A percentile compares a stretch with the other conserved stretches of the same genome.
Conservation (phyloP, 2,888 invertebrate species). For the Cistogaster globosa region DNA sequence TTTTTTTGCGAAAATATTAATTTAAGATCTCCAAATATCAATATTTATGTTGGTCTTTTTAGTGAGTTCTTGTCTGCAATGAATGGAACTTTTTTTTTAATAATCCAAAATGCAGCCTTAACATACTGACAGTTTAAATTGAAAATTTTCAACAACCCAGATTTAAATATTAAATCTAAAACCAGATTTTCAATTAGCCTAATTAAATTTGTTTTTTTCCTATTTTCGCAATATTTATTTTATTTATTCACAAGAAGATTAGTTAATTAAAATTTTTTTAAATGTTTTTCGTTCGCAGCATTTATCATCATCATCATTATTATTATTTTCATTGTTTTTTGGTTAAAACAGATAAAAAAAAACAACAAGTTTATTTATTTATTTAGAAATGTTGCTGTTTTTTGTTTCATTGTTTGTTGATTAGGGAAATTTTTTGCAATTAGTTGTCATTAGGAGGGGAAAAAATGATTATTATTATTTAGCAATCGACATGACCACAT, state of each 20-base stretch:
- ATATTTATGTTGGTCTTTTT: too few relatives aligned
- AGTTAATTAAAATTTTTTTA: not conserved
- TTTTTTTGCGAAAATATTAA: too few relatives aligned
- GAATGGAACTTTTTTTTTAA: too few relatives aligned
- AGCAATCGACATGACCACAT: slow-evolving; percentile 48
- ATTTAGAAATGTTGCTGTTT: not conserved
- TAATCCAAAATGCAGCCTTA: too few relatives aligned
- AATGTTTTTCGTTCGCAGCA: not conserved
- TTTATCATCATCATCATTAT: not conserved
- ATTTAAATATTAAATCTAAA: too few relatives aligned
- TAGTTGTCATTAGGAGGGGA: slow-evolving; percentile 24
- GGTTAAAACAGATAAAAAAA: slow-evolving; percentile 33
- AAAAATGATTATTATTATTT: slow-evolving; percentile 62
- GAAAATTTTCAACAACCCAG: too few relatives aligned
- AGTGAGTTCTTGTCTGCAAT: too few relatives aligned
- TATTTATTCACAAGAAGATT: not conserved
- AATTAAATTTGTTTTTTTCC: too few relatives aligned
- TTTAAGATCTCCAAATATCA: too few relatives aligned
- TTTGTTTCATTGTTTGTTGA: slow-evolving; percentile 1
- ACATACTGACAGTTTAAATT: too few relatives aligned
- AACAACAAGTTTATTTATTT: slow-evolving; percentile 61
- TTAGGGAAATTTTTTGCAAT: not conserved
- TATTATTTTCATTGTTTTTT: slow-evolving; percentile 29
- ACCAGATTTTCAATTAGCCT: too few relatives aligned
- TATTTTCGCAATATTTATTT: too few relatives aligned